These are phyloP conservation scores for Bhutanitis thaidina DNA, from an alignment of 2,888 invertebrate species.

Conservation along the genomic window DNA sequence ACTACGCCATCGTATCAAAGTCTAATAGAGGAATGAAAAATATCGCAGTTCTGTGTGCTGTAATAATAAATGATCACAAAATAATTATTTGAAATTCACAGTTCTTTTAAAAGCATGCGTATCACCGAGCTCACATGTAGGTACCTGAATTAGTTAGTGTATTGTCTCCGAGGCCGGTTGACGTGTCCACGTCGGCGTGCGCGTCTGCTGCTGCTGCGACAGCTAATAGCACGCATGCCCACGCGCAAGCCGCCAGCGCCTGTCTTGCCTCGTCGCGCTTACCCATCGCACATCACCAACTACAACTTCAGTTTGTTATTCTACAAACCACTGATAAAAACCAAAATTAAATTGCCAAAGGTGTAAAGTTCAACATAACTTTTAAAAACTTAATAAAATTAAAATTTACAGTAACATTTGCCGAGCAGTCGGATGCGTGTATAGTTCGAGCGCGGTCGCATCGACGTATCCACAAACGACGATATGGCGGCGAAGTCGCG, in stretches of 20 bases:
- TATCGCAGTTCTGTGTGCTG: too few species aligned
- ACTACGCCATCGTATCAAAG: too few species aligned
- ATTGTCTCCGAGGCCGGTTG: constrained; percentile 72
- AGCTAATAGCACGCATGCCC: constrained; percentile 64
- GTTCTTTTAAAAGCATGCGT: too few species aligned
- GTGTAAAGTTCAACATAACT: constrained; percentile 16
- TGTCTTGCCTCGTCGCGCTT: constrained; percentile 37
- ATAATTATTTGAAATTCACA: too few species aligned
- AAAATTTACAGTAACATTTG: constrained; percentile 8
- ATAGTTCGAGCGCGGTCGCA: constrained; percentile 30
- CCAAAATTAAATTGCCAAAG: constrained; percentile 15
- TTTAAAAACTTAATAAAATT: constrained; percentile 4
- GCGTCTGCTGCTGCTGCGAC: constrained; percentile 46
- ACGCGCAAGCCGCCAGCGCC: constrained; percentile 56
- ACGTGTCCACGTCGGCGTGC: constrained; percentile 68
- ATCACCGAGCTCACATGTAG: too few species aligned
- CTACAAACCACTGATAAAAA: constrained; percentile 16
- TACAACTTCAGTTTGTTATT: constrained; percentile 26
- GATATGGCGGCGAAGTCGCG: constrained; percentile 55
- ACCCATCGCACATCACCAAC: constrained; percentile 76
- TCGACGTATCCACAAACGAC: constrained; percentile 36
- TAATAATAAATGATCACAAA: too few species aligned
- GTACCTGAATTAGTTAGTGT: constrained; percentile 71
- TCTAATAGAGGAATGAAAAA: too few species aligned
- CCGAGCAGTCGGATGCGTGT: constrained; percentile 21